phyloP scores from a whole-genome alignment of 2,888 invertebrate genomes.

The Diabrotica balteata region DNA sequence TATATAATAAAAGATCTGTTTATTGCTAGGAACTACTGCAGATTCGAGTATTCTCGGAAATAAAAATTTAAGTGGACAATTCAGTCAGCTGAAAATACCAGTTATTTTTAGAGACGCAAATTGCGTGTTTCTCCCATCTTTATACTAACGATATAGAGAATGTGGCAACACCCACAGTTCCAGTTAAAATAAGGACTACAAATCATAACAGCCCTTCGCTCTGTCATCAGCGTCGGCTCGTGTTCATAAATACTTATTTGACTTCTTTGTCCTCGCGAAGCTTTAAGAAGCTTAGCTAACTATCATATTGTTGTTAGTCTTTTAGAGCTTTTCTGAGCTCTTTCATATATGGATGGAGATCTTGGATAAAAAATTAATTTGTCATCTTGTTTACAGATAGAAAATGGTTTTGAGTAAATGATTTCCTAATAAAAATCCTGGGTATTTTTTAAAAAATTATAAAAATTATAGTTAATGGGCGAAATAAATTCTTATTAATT shows the following conservation, averaged over 20 bases:
- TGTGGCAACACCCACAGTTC: conserved; percentile 53
- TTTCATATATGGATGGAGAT: conserved; percentile 22
- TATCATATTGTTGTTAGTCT: conserved; percentile 35
- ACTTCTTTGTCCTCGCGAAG: conserved; percentile 37
- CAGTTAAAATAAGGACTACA: conserved; percentile 53
- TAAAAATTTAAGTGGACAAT: too few species aligned
- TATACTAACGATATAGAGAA: conserved; percentile 47
- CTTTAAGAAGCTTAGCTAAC: conserved; percentile 35
- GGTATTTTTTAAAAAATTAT: too few species aligned
- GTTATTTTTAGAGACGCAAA: too few species aligned
- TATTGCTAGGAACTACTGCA: too few species aligned
- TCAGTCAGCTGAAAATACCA: too few species aligned
- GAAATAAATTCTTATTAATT: too few species aligned
- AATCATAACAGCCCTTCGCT: conserved; percentile 55
- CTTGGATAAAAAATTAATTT: conserved; percentile 35
- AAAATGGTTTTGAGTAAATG: background rate
- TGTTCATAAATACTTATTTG: conserved; percentile 38
- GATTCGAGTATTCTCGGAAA: too few species aligned
- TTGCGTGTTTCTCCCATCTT: conserved; percentile 4
- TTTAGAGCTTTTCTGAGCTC: conserved; percentile 28
- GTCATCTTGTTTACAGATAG: conserved; percentile 17
- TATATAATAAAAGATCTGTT: too few species aligned
- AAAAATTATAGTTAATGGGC: too few species aligned
- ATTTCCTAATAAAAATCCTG: too few species aligned
- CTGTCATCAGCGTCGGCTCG: conserved; percentile 49